Base-by-base conservation (phyloP, 2,113 vertebrate genomes). In the Poeciliopsis occidentalis region DNA sequence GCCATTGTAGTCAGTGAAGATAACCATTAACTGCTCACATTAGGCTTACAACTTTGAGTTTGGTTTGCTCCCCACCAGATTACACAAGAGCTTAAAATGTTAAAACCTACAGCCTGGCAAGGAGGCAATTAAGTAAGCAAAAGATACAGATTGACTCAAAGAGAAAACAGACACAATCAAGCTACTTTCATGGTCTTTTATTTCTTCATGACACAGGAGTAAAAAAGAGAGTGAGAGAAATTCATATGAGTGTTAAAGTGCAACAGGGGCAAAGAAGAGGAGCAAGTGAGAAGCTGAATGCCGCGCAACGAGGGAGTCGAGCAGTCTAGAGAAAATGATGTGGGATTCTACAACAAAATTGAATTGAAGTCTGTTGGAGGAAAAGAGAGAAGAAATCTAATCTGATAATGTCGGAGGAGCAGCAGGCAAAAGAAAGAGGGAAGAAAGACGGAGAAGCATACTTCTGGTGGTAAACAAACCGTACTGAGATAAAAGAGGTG, bases 381-480 rank as follows among this genome's bases (percentile, higher is more conserved):
- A 72, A 88, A 70, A 87, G 61, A 72, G 60, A 54, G 87, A 84
- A 78, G 37, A 66, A 82, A 82, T 84, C 44, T 87, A 90, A 91
- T 91, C 73, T 82, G 79, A 88, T 91, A 80, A 84, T 27, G 78
- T 76, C 0, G 15, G 63, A 64, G 74, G 73, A 80, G 69, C 64
- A 73, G 73, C 63, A 60, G 67, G 57, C 60, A 65, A 80, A 60
- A 73, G 69, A 61, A 47, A 60, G 41, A 70, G 65, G 63, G 68
- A 76, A 63, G 64, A 60, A 44, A 80, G 66, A 71, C 74, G 64
- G 71, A 67, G 60, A 73, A 60, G 62, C 75, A 61, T 68, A 5
- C 60, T 79, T 74, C 78, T 71, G 79, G 64, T 12, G 70, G 75
- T 64, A 67, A 82, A 86, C 69, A 88, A 64, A 85, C 79, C 60